Conservation (phyloP, 2,888 invertebrate genomes). For the Phortica okadai region DNA sequence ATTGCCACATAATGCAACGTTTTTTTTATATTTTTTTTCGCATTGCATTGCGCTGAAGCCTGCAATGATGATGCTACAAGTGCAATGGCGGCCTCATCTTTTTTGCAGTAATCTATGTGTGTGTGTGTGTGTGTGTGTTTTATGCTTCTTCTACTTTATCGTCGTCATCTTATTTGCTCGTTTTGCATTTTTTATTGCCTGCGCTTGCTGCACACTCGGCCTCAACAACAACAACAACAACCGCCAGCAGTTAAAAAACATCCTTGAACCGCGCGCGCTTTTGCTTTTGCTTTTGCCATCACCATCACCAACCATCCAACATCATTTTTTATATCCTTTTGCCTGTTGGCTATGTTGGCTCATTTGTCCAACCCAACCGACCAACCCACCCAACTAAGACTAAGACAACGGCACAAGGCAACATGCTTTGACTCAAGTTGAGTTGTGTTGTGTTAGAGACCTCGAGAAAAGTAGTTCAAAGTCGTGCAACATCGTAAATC, state of each 20-base stretch:
- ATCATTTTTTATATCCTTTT: neutral
- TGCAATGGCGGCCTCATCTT: neutral
- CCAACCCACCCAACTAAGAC: slow-evolving; percentile 2
- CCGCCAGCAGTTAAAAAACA: neutral
- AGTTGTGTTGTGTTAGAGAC: slow-evolving; percentile 15
- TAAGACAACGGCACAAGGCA: neutral
- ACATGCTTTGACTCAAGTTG: neutral
- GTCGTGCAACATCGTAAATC: slow-evolving; percentile 65
- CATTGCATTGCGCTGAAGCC: neutral
- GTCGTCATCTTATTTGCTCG: neutral
- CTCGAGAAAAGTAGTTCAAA: slow-evolving; percentile 66
- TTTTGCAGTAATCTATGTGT: neutral
- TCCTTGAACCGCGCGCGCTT: neutral
- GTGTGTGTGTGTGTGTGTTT: neutral
- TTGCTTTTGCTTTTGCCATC: slow-evolving; percentile 2
- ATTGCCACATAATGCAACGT: slow-evolving; percentile 29
- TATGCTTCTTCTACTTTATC: no score
- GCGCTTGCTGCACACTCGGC: neutral
- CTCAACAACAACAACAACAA: neutral
- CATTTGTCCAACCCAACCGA: neutral
- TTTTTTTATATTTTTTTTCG: slow-evolving; percentile 6
- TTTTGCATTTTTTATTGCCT: slow-evolving; percentile 7
- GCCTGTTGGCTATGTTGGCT: neutral
- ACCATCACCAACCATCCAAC: neutral
- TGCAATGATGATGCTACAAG: slow-evolving; percentile 13